phyloP scores from a whole-genome alignment of 2,888 invertebrate genomes.

The Drosophila heteroneura region DNA sequence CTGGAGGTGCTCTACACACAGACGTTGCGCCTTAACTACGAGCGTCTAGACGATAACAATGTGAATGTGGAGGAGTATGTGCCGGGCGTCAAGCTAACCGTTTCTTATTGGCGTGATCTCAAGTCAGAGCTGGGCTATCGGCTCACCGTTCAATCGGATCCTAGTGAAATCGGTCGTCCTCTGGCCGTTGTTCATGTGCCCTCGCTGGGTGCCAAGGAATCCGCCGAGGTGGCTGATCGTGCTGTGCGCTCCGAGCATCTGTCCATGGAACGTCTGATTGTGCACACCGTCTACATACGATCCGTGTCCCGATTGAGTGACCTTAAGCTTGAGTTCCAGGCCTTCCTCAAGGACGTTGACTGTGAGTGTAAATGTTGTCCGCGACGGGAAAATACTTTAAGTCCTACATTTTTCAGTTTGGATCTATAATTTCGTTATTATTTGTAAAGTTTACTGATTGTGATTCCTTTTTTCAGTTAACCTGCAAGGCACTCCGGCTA shows the following conservation, averaged over 20 bases:
- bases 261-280: slow-evolving; percentile 97
- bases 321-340: slow-evolving; percentile 88
- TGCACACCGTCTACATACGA: slow-evolving; percentile 97
- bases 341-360: slow-evolving; percentile 89
- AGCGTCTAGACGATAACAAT: slow-evolving; percentile 95
- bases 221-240: slow-evolving; percentile 89
- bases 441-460: neutral
- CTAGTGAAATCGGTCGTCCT: slow-evolving; percentile 91
- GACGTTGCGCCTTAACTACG: slow-evolving; percentile 93
- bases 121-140: slow-evolving; percentile 95
- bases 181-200: slow-evolving; percentile 90
- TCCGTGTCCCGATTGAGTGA: slow-evolving; percentile 93
- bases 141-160: slow-evolving; percentile 94
- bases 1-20: slow-evolving; percentile 96
- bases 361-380: slow-evolving; percentile 88
- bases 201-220: slow-evolving; percentile 85
- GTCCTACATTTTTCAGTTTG: neutral
- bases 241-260: slow-evolving; percentile 95
- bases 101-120: slow-evolving; percentile 95
- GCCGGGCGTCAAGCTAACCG: slow-evolving; percentile 94
- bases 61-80: slow-evolving; percentile 95
- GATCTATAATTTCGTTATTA: neutral
- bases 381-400: neutral
- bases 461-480: slow-evolving; percentile 87
- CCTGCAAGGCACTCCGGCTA: slow-evolving; percentile 96